Evolutionary conservation across 2,113 vertebrate species (phyloP), one percentile per base, ranked within the genome.

Genomic region (Lycaon pictus): DNA sequence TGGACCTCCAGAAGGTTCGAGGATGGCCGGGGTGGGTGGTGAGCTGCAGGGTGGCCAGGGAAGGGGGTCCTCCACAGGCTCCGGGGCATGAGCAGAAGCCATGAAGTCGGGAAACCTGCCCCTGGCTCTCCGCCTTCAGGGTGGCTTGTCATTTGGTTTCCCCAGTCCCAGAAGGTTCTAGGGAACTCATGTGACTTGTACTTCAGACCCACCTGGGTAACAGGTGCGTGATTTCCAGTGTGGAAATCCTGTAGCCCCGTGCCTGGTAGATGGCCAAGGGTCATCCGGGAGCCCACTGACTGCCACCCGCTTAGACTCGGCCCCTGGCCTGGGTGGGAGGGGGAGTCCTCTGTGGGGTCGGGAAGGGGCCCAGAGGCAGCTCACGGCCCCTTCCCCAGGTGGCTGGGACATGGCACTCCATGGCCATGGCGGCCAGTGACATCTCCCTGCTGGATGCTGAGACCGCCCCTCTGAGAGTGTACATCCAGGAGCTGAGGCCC

Each of bases 401-500:
- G 79, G 23, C 55, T 0, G 95, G 95, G 55, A 7, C 7, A 0
- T 92, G 94, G 95, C 51, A 58, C 69, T 1, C 69, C 13, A 0
- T 29, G 51, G 95, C 37, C 16, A 53, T 81, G 65, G 89, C 1
- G 0, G 35, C 80, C 79, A 92, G 62, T 0, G 15, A 65, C 29
- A 0, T 32, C 22, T 1, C 43, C 27, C 81, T 81, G 2, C 67
- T 77, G 63, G 88, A 5, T 0, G 0, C 29, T 0, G 0, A n/a
- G 20, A 0, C 1, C 0, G 2, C 6, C 32, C 53, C 69, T 0
- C 23, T 79, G 67, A 19, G n/a, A 1, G 2, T 65, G 53, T 51
- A 25, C 6, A 0, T 96, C 53, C 43, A 48, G 32, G 43, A 56
- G 1, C 62, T 92, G 92, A 12, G 9, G 6, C 82, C 82, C 55